These are phyloP conservation scores for Brassicogethes aeneus DNA, from an alignment of 2,888 invertebrate genomes.

Conservation along the genomic window DNA sequence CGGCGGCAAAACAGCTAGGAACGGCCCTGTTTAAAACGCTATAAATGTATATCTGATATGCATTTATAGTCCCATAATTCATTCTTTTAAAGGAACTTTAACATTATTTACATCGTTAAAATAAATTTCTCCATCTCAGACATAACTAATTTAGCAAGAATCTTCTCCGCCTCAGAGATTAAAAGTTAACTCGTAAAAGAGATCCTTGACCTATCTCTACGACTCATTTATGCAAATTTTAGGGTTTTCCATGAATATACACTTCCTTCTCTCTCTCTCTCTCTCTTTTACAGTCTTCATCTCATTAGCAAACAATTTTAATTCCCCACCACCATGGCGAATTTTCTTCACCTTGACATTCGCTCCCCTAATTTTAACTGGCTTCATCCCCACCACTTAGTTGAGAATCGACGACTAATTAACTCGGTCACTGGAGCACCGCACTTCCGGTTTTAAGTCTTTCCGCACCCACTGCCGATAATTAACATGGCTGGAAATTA, in stretches of 20 bases:
- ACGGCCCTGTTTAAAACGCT: no score
- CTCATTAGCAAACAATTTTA: slow-evolving; percentile 24
- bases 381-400: slow-evolving; percentile 19
- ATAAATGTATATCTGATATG: no score
- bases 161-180: background rate
- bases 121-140: no score
- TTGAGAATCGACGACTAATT: slow-evolving; percentile 28
- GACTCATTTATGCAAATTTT: slow-evolving; percentile 24
- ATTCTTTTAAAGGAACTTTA: no score
- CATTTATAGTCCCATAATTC: no score
- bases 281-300: slow-evolving; percentile 16
- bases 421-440: slow-evolving; percentile 37
- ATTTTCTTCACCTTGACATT: slow-evolving; percentile 31
- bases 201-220: slow-evolving; percentile 25
- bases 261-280: slow-evolving; percentile 10
- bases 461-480: background rate
- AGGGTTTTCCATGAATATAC: background rate
- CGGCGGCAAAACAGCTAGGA: no score
- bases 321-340: slow-evolving; percentile 22
- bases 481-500: no score
- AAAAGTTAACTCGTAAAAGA: slow-evolving; percentile 3
- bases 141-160: no score
- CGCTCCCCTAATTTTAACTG: slow-evolving; percentile 28
- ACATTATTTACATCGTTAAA: no score
- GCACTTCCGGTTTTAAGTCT: slow-evolving; percentile 15